Evolutionary conservation across 2,888 invertebrate genomes (phyloP).

Genomic region (Temnothorax rugatulus): DNA sequence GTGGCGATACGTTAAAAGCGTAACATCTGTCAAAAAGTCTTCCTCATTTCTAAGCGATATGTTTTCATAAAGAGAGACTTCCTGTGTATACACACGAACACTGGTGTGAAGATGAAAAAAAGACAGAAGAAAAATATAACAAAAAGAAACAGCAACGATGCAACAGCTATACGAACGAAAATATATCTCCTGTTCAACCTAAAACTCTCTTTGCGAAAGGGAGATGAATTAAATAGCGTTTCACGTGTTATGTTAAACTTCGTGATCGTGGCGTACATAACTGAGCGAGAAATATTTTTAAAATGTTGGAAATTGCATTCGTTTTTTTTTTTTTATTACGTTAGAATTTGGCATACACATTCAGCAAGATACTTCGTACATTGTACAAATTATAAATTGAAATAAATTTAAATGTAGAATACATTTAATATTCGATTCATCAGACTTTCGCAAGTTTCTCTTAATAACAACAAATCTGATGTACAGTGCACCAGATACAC

Average conservation of each 20-base stretch:
- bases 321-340: too few species aligned
- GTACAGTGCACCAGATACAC: conserved; percentile 30
- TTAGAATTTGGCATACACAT: not conserved
- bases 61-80: conserved; percentile 18
- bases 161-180: conserved; percentile 48
- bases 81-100: conserved; percentile 14
- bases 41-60: not conserved
- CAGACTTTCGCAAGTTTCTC: conserved; percentile 19
- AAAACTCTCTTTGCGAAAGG: conserved; percentile 20
- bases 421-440: not conserved
- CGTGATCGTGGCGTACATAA: not conserved
- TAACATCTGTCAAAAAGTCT: not conserved
- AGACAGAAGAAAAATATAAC: conserved; percentile 12
- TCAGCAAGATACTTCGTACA: not conserved
- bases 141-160: conserved; percentile 37
- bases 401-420: not conserved
- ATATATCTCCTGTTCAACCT: conserved; percentile 37
- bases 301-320: not conserved
- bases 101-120: conserved; percentile 37
- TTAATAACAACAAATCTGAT: conserved; percentile 31
- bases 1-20: not conserved
- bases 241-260: not conserved
- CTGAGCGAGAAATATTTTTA: not conserved
- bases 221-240: conserved; percentile 4
- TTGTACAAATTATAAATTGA: not conserved